Evolutionary conservation across 2,888 invertebrate species (phyloP).

Genomic region (Pharmacophagus antenor): DNA sequence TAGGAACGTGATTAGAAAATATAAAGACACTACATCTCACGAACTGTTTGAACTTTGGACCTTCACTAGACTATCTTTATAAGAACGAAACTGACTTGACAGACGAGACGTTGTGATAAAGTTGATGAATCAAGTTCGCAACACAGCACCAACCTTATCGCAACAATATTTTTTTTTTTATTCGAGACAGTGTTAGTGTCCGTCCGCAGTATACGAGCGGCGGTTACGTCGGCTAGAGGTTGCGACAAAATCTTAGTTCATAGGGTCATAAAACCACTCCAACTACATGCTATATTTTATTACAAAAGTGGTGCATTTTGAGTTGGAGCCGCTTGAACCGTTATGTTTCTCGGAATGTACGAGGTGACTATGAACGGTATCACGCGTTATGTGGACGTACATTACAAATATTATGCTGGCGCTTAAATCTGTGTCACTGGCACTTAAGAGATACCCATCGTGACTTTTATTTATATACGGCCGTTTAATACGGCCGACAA

Average conservation of each 20-base stretch:
- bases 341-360: conserved; percentile 65
- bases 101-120: conserved; percentile 7
- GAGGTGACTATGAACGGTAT: conserved; percentile 62
- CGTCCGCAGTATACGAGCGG: conserved; percentile 39
- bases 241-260: conserved; percentile 58
- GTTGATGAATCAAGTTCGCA: conserved; percentile 15
- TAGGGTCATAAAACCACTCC: conserved; percentile 53
- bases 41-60: conserved; percentile 10
- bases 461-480: conserved; percentile 51
- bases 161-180: conserved; percentile 20
- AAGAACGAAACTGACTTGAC: background rate
- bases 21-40: conserved; percentile 14
- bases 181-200: conserved; percentile 14
- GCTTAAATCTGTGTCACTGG: conserved; percentile 60
- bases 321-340: conserved; percentile 53
- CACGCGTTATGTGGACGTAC: conserved; percentile 48
- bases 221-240: conserved; percentile 41
- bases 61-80: conserved; percentile 13
- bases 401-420: conserved; percentile 65
- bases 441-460: conserved; percentile 57
- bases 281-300: conserved; percentile 50
- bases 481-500: conserved; percentile 50
- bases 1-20: conserved; percentile 24
- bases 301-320: conserved; percentile 65
- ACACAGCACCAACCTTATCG: conserved; percentile 17